phyloP scores from a whole-genome alignment of 2,888 invertebrate species.

The Melipona bicolor region DNA sequence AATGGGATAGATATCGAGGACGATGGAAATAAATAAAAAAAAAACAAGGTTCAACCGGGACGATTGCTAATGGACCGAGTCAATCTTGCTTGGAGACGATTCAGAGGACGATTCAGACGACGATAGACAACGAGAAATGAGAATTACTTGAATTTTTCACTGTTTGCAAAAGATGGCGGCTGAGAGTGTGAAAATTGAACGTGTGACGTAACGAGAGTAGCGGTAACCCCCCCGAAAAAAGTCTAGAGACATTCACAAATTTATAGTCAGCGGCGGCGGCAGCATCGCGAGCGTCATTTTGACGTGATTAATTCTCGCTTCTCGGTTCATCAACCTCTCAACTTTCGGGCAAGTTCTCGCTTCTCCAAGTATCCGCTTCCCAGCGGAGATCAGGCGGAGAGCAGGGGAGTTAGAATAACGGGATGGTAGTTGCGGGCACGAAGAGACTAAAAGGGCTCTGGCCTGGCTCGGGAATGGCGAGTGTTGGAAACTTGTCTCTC shows the following conservation, averaged over 20 bases:
- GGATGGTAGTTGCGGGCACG: conserved; percentile 54
- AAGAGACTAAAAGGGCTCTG: conserved; percentile 62
- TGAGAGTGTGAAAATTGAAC: not conserved
- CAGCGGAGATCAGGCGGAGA: conserved; percentile 65
- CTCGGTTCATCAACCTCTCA: conserved; percentile 65
- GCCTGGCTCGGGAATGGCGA: conserved; percentile 53
- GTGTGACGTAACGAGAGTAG: not conserved
- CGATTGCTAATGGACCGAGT: conserved; percentile 66
- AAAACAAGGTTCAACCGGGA: conserved; percentile 50
- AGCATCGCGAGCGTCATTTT: conserved; percentile 56
- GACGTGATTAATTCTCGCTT: conserved; percentile 72
- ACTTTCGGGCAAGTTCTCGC: conserved; percentile 69
- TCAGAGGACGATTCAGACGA: conserved; percentile 31
- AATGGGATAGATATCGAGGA: conserved; percentile 28
- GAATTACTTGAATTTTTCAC: conserved; percentile 48
- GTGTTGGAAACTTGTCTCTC: conserved; percentile 72
- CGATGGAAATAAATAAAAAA: conserved; percentile 65
- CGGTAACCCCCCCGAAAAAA: not conserved
- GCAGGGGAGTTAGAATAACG: conserved; percentile 73
- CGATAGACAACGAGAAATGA: conserved; percentile 61
- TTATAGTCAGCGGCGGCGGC: conserved; percentile 2
- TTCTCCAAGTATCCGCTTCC: conserved; percentile 65
- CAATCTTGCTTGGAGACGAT: conserved; percentile 57
- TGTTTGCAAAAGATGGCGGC: not conserved
- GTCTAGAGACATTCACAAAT: conserved; percentile 27